These are phyloP conservation scores for Pogoniulus pusillus DNA, from an alignment of 2,797 vertebrate genomes.

Conservation along the genomic window DNA sequence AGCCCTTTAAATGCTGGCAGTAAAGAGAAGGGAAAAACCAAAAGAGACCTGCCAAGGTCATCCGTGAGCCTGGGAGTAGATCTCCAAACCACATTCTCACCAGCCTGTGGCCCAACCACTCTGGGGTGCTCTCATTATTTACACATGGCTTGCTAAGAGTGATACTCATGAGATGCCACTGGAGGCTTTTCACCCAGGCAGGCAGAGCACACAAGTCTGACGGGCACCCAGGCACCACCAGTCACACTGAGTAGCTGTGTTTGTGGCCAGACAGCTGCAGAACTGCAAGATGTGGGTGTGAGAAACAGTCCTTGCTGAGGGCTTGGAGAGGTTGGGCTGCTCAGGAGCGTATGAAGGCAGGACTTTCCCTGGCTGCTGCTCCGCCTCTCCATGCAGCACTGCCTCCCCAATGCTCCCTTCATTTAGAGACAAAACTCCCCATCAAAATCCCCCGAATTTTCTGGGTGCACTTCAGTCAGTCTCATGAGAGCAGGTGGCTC, in stretches of 20 bases:
- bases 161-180: not conserved
- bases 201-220: not conserved
- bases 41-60: not conserved
- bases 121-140: not conserved
- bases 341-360: rapidly evolving
- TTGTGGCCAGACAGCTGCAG: not conserved
- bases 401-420: not conserved
- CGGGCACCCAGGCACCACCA: not conserved
- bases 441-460: not conserved
- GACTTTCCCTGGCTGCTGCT: not conserved
- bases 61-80: not conserved
- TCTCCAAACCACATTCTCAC: not conserved
- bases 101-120: not conserved
- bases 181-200: not conserved
- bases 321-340: not conserved
- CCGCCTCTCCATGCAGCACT: not conserved
- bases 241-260: rapidly evolving
- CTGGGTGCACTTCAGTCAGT: not conserved
- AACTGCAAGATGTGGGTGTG: not conserved
- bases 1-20: not conserved
- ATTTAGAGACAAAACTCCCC: constrained; percentile 1
- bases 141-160: not conserved
- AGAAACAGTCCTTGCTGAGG: not conserved
- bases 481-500: not conserved
- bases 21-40: not conserved